phyloP scores from a whole-genome alignment of 2,797 vertebrate genomes.

The Diplodus sargus region DNA sequence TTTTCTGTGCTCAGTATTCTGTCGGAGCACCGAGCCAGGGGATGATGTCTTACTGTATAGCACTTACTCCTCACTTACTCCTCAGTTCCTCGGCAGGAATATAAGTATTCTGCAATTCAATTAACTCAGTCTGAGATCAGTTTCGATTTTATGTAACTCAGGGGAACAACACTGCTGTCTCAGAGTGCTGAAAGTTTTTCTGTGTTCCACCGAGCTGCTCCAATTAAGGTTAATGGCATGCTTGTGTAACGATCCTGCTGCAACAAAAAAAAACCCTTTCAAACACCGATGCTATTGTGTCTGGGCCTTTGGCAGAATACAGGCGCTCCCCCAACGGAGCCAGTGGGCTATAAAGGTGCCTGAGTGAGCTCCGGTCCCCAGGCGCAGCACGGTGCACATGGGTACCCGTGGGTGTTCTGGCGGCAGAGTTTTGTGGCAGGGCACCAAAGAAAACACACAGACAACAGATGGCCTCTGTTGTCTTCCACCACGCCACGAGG shows the following conservation, averaged over 20 bases:
- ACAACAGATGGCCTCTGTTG: constrained; percentile 77
- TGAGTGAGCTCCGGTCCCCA: constrained; percentile 58
- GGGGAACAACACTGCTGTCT: constrained; percentile 64
- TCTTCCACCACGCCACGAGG: constrained; percentile 67
- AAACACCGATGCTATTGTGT: constrained; percentile 56
- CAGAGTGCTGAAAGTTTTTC: constrained; percentile 64
- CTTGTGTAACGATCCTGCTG: constrained; percentile 62
- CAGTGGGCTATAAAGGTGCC: constrained; percentile 67
- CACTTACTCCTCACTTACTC: constrained; percentile 54
- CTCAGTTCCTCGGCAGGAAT: constrained; percentile 46
- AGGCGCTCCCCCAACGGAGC: constrained; percentile 47
- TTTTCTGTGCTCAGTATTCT: constrained; percentile 1
- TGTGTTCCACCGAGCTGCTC: constrained; percentile 68
- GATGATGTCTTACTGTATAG: constrained; percentile 31
- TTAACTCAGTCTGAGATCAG: constrained; percentile 63
- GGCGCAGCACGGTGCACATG: constrained; percentile 52
- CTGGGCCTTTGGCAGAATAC: constrained; percentile 49
- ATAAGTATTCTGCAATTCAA: constrained; percentile 70
- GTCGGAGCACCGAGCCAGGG: constrained; percentile 19
- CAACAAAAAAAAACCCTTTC: constrained; percentile 45
- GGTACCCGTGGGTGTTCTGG: constrained; percentile 72
- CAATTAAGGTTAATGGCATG: constrained; percentile 77
- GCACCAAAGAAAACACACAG: constrained; percentile 77
- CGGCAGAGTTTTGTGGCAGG: constrained; percentile 70
- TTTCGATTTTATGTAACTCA: constrained; percentile 70